A percentile compares a stretch with the other conserved stretches of the same genome.
These are phyloP conservation scores for Plagodis dolabraria DNA, from an alignment of 2,888 invertebrate genomes.

Conservation along the genomic window DNA sequence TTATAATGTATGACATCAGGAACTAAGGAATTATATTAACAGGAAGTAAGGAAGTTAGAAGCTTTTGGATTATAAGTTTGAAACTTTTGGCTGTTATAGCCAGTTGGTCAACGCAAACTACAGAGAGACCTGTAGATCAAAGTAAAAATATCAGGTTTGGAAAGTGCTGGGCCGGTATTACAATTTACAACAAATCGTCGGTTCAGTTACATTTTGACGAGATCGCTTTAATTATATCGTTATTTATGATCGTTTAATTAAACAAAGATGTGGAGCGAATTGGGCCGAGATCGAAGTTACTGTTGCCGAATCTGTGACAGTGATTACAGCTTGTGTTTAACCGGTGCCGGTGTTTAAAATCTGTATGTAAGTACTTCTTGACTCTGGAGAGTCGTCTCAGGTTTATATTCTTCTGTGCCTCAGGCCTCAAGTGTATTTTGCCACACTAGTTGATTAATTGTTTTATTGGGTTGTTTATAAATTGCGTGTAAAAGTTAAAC, in stretches of 20 bases:
- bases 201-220: conserved; percentile 17
- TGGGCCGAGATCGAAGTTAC: conserved; percentile 4
- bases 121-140: neutral
- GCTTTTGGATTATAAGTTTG: too few relatives aligned
- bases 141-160: conserved; percentile 17
- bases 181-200: conserved; percentile 7
- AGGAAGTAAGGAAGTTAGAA: too few relatives aligned
- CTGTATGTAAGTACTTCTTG: too few relatives aligned
- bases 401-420: neutral
- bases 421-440: conserved; percentile 24
- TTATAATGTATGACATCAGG: too few relatives aligned
- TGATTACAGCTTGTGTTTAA: too few relatives aligned
- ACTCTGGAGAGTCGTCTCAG: too few relatives aligned
- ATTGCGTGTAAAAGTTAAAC: conserved; percentile 1
- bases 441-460: conserved; percentile 21
- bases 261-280: conserved; percentile 32
- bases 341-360: too few relatives aligned
- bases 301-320: too few relatives aligned
- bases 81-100: too few relatives aligned
- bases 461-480: conserved; percentile 29
- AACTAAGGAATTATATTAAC: too few relatives aligned
- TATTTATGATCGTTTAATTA: conserved; percentile 34
- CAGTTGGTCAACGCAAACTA: too few relatives aligned
- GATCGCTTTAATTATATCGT: conserved; percentile 24
- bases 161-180: conserved; percentile 13